phyloP scores from a whole-genome alignment of 2,113 vertebrate species.

The Solenodon paradoxus region DNA sequence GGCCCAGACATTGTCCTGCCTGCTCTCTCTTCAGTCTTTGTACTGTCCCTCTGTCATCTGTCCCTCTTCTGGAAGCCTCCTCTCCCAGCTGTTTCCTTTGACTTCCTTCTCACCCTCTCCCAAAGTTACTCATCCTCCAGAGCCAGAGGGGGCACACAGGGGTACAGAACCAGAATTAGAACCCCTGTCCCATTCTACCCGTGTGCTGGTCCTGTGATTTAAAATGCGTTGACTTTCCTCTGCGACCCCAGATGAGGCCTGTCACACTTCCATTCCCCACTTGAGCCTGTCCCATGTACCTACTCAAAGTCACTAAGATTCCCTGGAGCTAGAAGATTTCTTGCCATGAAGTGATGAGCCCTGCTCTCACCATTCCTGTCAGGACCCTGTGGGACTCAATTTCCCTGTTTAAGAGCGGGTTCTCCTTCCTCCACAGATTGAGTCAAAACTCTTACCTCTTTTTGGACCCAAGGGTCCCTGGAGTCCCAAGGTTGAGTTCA shows the following conservation, averaged over 20 bases:
- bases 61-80: neutral
- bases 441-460: neutral
- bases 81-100: neutral
- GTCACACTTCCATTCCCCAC: neutral
- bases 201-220: neutral
- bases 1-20: neutral
- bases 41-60: too few species aligned
- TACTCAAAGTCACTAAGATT: neutral
- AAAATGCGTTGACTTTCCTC: neutral
- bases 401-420: neutral
- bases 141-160: neutral
- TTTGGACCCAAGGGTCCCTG: neutral
- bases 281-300: neutral
- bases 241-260: neutral
- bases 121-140: neutral
- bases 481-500: neutral
- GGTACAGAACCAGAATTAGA: neutral
- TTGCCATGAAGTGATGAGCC: neutral
- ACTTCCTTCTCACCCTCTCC: neutral
- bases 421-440: neutral
- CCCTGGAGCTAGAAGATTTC: neutral
- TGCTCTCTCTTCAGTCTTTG: neutral
- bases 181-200: neutral
- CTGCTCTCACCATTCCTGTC: neutral
- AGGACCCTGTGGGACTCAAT: neutral